A percentile compares a stretch with the other conserved stretches of the same genome.
Evolutionary conservation across 2,113 vertebrate species (phyloP).

Genomic region (Ptyas mucosa): DNA sequence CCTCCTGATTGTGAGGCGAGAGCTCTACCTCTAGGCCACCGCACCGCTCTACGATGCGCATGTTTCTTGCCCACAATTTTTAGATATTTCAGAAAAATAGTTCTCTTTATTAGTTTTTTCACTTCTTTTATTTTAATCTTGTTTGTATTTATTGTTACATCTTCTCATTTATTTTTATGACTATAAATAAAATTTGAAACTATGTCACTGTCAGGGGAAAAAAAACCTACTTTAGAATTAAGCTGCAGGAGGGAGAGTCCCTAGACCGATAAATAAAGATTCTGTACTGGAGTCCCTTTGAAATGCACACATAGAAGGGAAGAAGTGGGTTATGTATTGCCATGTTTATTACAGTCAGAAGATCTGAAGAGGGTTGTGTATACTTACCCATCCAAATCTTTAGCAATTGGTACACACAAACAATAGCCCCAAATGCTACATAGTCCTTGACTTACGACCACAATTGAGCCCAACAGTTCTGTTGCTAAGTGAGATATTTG

Average conservation of each 20-base stretch:
- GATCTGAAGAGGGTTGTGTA: neutral
- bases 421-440: neutral
- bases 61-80: neutral
- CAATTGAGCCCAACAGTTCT: neutral
- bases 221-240: neutral
- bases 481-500: neutral
- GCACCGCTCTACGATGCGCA: no score
- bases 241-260: neutral
- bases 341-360: neutral
- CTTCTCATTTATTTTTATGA: neutral
- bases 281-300: neutral
- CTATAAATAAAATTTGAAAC: neutral
- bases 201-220: neutral
- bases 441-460: neutral
- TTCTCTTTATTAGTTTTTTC: neutral
- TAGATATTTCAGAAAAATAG: neutral
- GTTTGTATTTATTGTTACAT: neutral
- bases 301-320: neutral
- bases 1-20: no score
- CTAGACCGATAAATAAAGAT: neutral
- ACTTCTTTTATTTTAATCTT: neutral
- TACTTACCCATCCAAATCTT: neutral
- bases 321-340: neutral
- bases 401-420: neutral
- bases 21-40: no score